A percentile compares a stretch with the other conserved stretches of the same genome.
These are phyloP conservation scores for Heloderma charlesbogerti DNA, from an alignment of 2,113 vertebrate genomes.

Conservation along the genomic window DNA sequence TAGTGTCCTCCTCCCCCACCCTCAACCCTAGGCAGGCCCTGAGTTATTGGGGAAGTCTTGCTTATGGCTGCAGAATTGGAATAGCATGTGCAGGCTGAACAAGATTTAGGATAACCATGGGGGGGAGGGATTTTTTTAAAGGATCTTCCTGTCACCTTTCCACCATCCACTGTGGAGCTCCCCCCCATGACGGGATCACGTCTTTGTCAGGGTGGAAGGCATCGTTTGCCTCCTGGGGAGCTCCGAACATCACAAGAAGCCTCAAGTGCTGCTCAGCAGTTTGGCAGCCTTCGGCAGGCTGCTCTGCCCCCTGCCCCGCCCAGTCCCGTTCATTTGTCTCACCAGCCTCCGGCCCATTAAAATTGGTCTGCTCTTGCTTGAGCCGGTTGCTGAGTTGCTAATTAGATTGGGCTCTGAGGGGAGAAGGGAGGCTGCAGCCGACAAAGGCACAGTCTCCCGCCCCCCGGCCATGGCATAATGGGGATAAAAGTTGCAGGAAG, in stretches of 20 bases:
- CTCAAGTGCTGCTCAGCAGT: too few species aligned
- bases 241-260: too few species aligned
- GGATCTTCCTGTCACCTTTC: background rate
- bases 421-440: background rate
- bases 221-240: background rate
- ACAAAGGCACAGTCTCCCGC: background rate
- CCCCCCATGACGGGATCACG: too few species aligned
- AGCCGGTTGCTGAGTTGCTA: conserved; percentile 3
- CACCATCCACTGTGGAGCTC: background rate
- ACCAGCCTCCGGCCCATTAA: background rate
- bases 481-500: background rate
- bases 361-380: background rate
- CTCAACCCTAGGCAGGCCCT: background rate
- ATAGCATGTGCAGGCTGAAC: background rate
- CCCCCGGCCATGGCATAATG: background rate
- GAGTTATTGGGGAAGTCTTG: background rate
- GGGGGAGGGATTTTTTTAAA: background rate
- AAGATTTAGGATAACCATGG: background rate
- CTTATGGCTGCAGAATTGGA: background rate
- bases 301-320: background rate
- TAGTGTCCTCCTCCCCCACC: background rate
- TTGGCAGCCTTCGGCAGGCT: too few species aligned
- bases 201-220: too few species aligned
- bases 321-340: background rate
- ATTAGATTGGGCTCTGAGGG: background rate